Evolutionary conservation across 2,888 invertebrate species (phyloP), one percentile per base, ranked within the genome.

Genomic region (Galeruca laticollis): DNA sequence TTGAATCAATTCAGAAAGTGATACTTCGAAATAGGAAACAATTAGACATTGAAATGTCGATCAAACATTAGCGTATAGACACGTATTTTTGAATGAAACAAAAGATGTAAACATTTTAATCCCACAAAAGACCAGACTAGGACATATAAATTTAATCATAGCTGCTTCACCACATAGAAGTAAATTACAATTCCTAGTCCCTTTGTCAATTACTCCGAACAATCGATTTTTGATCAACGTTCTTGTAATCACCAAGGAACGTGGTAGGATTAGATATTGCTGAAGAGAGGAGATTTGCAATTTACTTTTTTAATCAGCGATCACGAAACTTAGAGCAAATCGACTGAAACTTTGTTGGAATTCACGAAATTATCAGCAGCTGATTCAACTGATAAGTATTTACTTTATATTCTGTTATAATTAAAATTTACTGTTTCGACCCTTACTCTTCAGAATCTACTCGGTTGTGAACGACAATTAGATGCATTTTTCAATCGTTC

Each of bases 191-290:
- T 35, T 35, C 15, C 18, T n/a, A 18, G 10, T 31, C 26, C 31
- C n/a, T 54, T 54, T 54, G 54, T 54, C 35, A 31, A 57, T 57
- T 57, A 57, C 35, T 11, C 2, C 21, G 33, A 15, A 15, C 56
- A 57, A 54, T 57, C 18, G 56, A 57, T 33, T 57, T 57, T 57
- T 57, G 56, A 57, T 57, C 18, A 33, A 57, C 35, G 18, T 57
- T 2, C 52, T 57, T 10, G 56, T 57, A 57, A 57, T 57, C 35
- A 31, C 11, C 35, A 57, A 31, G 56, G 15, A 35, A 57, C 35
- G 56, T 35, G 33, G 15, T n/a, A 11, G 31, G 35, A 57, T 57
- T 57, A 57, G 11, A 18, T 18, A 57, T 18, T n/a, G 18, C 11
- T 15, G 18, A 35, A 33, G 35, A 57, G 1, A 33, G 35, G 10